phyloP scores from a whole-genome alignment of 2,797 vertebrate species.

The Ctenosaura bakeri region DNA sequence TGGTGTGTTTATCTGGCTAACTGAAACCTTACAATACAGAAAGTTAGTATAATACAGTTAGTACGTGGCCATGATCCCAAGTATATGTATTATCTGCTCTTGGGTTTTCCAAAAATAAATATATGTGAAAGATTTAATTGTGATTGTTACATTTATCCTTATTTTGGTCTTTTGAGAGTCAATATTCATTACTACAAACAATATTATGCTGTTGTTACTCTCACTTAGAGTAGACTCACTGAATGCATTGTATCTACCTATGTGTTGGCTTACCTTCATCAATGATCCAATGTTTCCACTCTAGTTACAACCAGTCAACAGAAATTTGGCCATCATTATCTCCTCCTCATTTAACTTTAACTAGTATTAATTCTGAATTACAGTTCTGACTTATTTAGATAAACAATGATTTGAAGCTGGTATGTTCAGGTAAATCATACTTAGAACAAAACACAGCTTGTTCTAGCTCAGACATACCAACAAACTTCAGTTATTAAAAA shows the following conservation, averaged over 20 bases:
- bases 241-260: background rate
- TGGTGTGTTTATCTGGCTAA: background rate
- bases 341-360: background rate
- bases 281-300: background rate
- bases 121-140: background rate
- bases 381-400: background rate
- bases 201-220: background rate
- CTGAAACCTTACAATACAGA: background rate
- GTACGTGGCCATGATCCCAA: background rate
- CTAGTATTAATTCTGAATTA: background rate
- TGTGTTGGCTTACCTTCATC: background rate
- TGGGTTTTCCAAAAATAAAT: background rate
- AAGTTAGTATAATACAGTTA: background rate
- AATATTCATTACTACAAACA: background rate
- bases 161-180: background rate
- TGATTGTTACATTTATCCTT: background rate
- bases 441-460: background rate
- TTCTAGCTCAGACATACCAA: background rate
- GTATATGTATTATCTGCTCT: background rate
- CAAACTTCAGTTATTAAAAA: background rate
- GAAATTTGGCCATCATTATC: background rate
- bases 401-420: background rate
- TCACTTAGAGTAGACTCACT: background rate
- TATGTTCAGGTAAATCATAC: background rate
- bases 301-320: background rate